These are phyloP conservation scores for Adelosebastes latens DNA, from an alignment of 2,797 vertebrate genomes.

Conservation along the genomic window DNA sequence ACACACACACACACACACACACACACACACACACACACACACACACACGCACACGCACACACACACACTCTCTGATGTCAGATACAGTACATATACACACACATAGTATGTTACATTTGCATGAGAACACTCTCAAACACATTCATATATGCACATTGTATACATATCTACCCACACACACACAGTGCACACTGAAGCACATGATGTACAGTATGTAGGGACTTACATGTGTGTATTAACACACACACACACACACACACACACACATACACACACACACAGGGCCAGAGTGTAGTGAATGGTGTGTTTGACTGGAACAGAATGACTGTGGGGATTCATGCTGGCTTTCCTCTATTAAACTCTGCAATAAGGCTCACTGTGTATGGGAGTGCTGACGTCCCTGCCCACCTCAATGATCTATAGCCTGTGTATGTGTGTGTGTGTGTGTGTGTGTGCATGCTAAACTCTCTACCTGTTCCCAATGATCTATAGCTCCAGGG, in stretches of 20 bases:
- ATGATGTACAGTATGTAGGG: slow-evolving; percentile 47
- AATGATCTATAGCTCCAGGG: slow-evolving; percentile 71
- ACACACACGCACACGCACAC: not conserved
- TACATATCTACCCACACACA: slow-evolving; percentile 14
- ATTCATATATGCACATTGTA: slow-evolving; percentile 28
- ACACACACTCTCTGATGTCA: slow-evolving; percentile 13
- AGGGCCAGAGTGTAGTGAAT: slow-evolving; percentile 70
- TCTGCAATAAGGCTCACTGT: slow-evolving; percentile 79
- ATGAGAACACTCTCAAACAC: slow-evolving; percentile 21
- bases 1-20: slow-evolving; percentile 24
- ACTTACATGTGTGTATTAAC: slow-evolving; percentile 18
- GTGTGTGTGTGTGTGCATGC: slow-evolving; percentile 18
- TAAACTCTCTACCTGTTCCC: slow-evolving; percentile 72
- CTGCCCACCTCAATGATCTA: slow-evolving; percentile 81
- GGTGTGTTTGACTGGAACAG: slow-evolving; percentile 80
- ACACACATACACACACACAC: slow-evolving; percentile 51
- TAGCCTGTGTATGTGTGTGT: slow-evolving; percentile 53
- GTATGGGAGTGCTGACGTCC: slow-evolving; percentile 80
- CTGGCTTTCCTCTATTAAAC: slow-evolving; percentile 84
- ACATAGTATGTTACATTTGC: slow-evolving; percentile 21
- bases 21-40: slow-evolving; percentile 36
- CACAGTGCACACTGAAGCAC: slow-evolving; percentile 16
- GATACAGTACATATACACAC: not conserved
- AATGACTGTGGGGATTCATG: slow-evolving; percentile 83
- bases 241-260: slow-evolving; percentile 38